phyloP scores from a whole-genome alignment of 2,797 vertebrate species.

The Epinephelus coioides region DNA sequence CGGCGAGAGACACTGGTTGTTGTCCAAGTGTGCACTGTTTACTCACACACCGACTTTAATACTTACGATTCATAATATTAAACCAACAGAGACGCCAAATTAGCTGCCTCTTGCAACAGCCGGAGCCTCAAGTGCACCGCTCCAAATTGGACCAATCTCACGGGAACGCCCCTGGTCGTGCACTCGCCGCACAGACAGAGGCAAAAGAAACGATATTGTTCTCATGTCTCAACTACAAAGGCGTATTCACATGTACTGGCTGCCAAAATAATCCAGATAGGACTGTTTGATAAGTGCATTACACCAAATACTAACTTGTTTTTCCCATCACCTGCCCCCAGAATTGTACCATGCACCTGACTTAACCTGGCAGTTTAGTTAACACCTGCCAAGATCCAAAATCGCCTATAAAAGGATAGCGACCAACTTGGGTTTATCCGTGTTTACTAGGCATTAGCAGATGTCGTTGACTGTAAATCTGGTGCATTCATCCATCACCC shows the following conservation, averaged over 20 bases:
- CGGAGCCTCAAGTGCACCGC: constrained; percentile 75
- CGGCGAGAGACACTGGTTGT: neutral
- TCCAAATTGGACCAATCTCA: constrained; percentile 80
- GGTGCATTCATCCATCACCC: constrained; percentile 83
- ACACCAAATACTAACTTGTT: constrained; percentile 30
- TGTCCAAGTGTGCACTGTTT: neutral
- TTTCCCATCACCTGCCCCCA: constrained; percentile 17
- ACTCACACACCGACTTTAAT: neutral
- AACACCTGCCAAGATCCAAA: constrained; percentile 41
- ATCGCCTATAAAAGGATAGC: constrained; percentile 3
- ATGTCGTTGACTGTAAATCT: constrained; percentile 65
- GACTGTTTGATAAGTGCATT: constrained; percentile 41
- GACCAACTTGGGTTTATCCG: constrained; percentile 14
- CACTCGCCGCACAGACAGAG: constrained; percentile 79
- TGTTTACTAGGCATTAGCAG: constrained; percentile 60
- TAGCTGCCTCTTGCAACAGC: constrained; percentile 64
- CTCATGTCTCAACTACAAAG: constrained; percentile 81
- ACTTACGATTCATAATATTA: constrained; percentile 18
- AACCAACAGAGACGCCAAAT: constrained; percentile 37
- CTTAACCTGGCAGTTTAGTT: constrained; percentile 42
- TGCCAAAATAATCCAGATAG: constrained; percentile 33
- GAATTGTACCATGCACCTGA: constrained; percentile 60
- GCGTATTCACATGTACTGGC: constrained; percentile 39
- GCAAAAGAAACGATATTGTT: constrained; percentile 76
- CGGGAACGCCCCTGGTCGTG: constrained; percentile 89